Evolutionary conservation across 2,888 invertebrate species (phyloP), one percentile per base, ranked within the genome.

Genomic region (Hirtodrosophila cameraria): DNA sequence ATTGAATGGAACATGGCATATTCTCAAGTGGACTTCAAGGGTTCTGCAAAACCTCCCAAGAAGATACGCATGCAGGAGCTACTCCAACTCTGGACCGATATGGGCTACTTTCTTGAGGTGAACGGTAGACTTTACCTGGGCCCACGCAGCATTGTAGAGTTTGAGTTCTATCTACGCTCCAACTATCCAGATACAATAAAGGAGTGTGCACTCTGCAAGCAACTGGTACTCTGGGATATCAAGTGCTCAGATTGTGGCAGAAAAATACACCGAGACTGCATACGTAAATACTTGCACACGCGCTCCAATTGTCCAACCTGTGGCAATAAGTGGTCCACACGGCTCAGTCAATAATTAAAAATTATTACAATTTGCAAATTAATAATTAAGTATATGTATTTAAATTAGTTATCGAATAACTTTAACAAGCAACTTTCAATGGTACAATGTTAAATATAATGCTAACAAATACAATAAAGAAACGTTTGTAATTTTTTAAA

Each of bases 281-380:
- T 80, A 6, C 46, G 66, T 2, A 86, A 57, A 25, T 80, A 83
- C 45, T 42, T 80, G 13, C 52, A 66, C 3, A 79, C 60, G 0
- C 84, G 86, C 1, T 66, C 68, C n/a, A 75, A 75, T 18, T 80
- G 80, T n/a, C 80, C 80, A 0, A 60, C 50, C 6, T 80, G 80
- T 35, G 46, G 27, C 5, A 58, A 63, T 0, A 57, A 64, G 28
- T 80, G 80, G 80, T 16, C 53, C 7, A 80, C 80, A 1, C 63
- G 72, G 0, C 75, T 72, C 0, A 75, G 70, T 36, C 36, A 31
- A 25, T 68, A 50, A 31, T 1, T n/a, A 20, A 12, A 18, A 20
- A 23, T 3, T 23, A 23, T 4, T n/a, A n/a, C n/a, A n/a, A n/a
- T n/a, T n/a, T n/a, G n/a, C n/a, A n/a, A n/a, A n/a, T n/a, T n/a